Evolutionary conservation across 2,113 vertebrate genomes (phyloP).

Genomic region (Lophius piscatorius): DNA sequence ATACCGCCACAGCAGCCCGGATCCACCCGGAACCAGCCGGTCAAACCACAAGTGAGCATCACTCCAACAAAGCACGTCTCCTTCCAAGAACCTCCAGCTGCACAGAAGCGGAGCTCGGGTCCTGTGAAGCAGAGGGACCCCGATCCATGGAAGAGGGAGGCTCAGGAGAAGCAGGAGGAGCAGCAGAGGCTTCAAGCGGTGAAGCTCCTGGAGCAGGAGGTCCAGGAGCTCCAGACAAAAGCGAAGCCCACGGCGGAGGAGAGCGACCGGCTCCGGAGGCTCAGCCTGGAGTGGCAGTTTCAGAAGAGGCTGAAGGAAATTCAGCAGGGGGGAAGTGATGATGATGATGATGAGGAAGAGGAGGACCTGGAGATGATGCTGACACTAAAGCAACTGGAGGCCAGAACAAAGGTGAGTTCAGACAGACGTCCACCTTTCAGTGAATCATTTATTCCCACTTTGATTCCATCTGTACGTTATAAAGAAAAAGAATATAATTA

Average conservation of each 20-base stretch:
- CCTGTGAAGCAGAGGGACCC: slow-evolving; percentile 78
- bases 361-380: slow-evolving; percentile 86
- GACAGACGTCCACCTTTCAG: not conserved
- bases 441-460: too few relatives aligned
- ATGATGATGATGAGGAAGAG: slow-evolving; percentile 91
- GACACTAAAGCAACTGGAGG: slow-evolving; percentile 84
- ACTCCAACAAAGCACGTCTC: slow-evolving; percentile 84
- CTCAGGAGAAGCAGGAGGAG: slow-evolving; percentile 85
- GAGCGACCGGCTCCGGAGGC: slow-evolving; percentile 83
- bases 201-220: slow-evolving; percentile 87
- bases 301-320: slow-evolving; percentile 90
- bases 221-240: slow-evolving; percentile 85
- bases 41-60: slow-evolving; percentile 72
- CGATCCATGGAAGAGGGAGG: slow-evolving; percentile 88
- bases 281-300: slow-evolving; percentile 93
- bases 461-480: too few relatives aligned
- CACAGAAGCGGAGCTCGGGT: slow-evolving; percentile 71
- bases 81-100: slow-evolving; percentile 84
- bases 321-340: slow-evolving; percentile 86
- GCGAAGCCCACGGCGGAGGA: slow-evolving; percentile 81
- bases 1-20: slow-evolving; percentile 46
- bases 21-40: slow-evolving; percentile 50
- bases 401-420: slow-evolving; percentile 82
- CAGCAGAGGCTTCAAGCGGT: slow-evolving; percentile 80
- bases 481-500: too few relatives aligned